Evolutionary conservation across 2,797 vertebrate species (phyloP), one percentile per base, ranked within the genome.

Genomic region (Salarias fasciatus): DNA sequence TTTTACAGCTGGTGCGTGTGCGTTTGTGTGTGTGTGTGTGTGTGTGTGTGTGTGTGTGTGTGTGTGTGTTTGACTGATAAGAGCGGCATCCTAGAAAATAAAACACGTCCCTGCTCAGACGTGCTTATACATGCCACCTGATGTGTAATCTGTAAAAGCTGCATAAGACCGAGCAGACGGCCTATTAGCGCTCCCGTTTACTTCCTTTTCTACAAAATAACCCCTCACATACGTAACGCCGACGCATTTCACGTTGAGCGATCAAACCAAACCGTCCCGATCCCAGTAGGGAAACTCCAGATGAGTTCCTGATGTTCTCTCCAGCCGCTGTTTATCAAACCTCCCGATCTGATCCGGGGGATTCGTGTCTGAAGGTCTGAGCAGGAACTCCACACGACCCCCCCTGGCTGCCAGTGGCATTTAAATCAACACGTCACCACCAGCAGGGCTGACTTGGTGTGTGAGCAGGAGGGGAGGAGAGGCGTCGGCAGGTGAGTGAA

Each of bases 391-490:
- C 38, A 48, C 40, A 8, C 7, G 18, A 65, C 43, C 72, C 56
- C 42, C 36, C 33, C 8, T 35, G 33, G 5, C 43, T 36, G 45
- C 51, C 3, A 11, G 55, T 75, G 71, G 72, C 72, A 72, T 79
- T 63, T 36, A 61, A 49, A 74, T 64, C 69, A 79, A 77, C 77
- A 77, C 30, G 33, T 38, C 40, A 56, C 68, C 73, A 70, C 80
- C 80, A 72, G 78, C 53, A 29, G 37, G 18, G 60, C 46, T 65
- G 59, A 70, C 43, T 77, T 44, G 33, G 61, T 42, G 54, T 24
- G 60, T 6, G 48, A 61, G 45, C 37, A 13, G 59, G 35, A 48
- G 24, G 37, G 14, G 41, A 14, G 11, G 42, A 37, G 57, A 50
- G 37, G 5, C 46, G 13, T 53, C 48, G 54, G 50, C 54, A 69